Evolutionary conservation across 1,140 invertebrate species (phyloP).

Genomic region (Anastrepha ludens): DNA sequence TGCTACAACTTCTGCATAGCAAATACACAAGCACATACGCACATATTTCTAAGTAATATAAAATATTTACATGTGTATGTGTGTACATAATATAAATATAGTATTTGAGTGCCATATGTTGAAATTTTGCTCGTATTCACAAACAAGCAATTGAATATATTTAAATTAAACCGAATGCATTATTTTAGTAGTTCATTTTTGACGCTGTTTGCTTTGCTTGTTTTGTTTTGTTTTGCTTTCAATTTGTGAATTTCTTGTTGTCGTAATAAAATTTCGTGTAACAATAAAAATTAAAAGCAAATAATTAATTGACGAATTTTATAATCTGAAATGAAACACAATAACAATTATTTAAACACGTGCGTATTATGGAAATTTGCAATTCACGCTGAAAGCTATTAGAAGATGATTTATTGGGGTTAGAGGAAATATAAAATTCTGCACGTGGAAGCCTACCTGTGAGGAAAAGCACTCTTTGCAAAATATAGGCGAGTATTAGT

Average conservation of each 20-base stretch:
- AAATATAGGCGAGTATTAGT: no score
- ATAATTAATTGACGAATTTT: slow-evolving; percentile 29
- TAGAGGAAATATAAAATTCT: no score
- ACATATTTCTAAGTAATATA: neutral
- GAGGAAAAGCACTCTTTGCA: no score
- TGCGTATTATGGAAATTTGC: neutral
- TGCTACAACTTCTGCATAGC: neutral
- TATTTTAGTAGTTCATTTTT: neutral
- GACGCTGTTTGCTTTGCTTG: neutral
- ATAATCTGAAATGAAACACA: neutral
- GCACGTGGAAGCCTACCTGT: no score
- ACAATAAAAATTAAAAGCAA: slow-evolving; percentile 1
- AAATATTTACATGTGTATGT: slow-evolving; percentile 12
- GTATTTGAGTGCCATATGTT: neutral
- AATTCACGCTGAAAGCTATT: no score
- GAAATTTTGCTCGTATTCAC: neutral
- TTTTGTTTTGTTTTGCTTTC: neutral
- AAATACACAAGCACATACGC: neutral
- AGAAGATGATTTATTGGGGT: no score
- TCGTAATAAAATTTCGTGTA: neutral
- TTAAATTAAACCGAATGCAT: neutral
- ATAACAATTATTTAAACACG: neutral
- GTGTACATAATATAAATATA: no score
- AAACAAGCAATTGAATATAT: neutral
- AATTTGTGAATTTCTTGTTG: neutral